Conservation (phyloP, 2,888 invertebrate species). For the Spodoptera exigua region DNA sequence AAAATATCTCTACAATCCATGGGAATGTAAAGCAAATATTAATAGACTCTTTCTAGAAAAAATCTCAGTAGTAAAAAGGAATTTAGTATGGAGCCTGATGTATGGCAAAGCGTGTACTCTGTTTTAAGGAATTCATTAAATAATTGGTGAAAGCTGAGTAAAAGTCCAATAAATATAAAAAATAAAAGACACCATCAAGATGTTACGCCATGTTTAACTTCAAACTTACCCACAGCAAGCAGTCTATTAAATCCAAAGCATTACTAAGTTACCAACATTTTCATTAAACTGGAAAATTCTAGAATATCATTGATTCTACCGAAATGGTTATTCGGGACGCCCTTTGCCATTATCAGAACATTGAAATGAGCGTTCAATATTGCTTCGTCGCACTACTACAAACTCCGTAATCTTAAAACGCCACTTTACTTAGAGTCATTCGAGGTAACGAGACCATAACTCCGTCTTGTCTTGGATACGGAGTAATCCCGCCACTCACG, state of each 20-base stretch:
- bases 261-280: slow-evolving; percentile 7
- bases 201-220: not conserved
- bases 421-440: slow-evolving; percentile 75
- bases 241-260: slow-evolving; percentile 16
- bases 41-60: too few species aligned
- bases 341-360: slow-evolving; percentile 65
- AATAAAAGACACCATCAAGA: too few species aligned
- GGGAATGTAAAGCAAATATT: too few species aligned
- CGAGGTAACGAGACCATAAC: slow-evolving; percentile 85
- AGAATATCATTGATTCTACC: slow-evolving; percentile 35
- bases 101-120: too few species aligned
- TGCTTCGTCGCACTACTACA: slow-evolving; percentile 61
- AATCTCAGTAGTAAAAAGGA: too few species aligned
- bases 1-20: too few species aligned
- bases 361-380: slow-evolving; percentile 67
- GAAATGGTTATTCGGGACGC: slow-evolving; percentile 35
- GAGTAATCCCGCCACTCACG: slow-evolving; percentile 81
- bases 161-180: too few species aligned
- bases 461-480: slow-evolving; percentile 79
- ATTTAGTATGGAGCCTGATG: too few species aligned
- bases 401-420: slow-evolving; percentile 68
- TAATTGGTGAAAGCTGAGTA: too few species aligned
- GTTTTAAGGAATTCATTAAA: too few species aligned
- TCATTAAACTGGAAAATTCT: slow-evolving; percentile 31
- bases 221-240: not conserved